Evolutionary conservation across 2,888 invertebrate genomes (phyloP), one percentile per base, ranked within the genome.

Genomic region (Nemotelus nigrinus): DNA sequence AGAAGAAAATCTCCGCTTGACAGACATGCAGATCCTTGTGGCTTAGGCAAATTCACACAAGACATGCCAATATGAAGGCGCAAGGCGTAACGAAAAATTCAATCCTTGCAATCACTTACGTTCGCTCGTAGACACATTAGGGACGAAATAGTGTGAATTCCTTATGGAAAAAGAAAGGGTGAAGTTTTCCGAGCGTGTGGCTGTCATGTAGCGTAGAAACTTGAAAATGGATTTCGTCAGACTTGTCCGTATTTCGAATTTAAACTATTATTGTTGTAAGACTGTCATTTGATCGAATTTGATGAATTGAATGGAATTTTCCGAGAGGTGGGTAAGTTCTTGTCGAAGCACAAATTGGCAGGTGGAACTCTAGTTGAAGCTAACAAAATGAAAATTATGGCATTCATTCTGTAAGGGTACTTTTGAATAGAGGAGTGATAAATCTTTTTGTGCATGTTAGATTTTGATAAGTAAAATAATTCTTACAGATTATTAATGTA

Each of bases 1-100:
- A 53, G 70, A 70, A 70, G 70, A 53, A 70, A 70, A 70, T 70
- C 70, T 70, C 70, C 70, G 70, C 70, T 70, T 70, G 70, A 70
- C 70, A 70, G 70, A 70, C 70, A 70, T 47, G 53, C 10, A 70
- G 70, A 70, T 70, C 70, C 70, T 70, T 53, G 70, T 43, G 70
- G 70, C 70, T 70, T 70, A 55, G 53, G 70, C 53, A 70, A 55
- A 70, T 70, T 70, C 70, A 53, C 70, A 70, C 55, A 50, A 70
- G 70, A 70, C 53, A 53, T 70, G 55, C 70, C 55, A 50, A 43
- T 70, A 43, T 50, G 70, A 70, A 53, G 2, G 47, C n/a, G 50
- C 53, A 8, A 53, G 50, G 70, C 67, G 70, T 70, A 43, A 47
- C 44, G 45, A 48, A 47, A 57, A 72, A 72, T 60, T 58, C 45